Percentiles rank a stretch among this genome's conserved stretches.
phyloP scores from a whole-genome alignment of 2,113 vertebrate species.

The Mesitornis unicolor region DNA sequence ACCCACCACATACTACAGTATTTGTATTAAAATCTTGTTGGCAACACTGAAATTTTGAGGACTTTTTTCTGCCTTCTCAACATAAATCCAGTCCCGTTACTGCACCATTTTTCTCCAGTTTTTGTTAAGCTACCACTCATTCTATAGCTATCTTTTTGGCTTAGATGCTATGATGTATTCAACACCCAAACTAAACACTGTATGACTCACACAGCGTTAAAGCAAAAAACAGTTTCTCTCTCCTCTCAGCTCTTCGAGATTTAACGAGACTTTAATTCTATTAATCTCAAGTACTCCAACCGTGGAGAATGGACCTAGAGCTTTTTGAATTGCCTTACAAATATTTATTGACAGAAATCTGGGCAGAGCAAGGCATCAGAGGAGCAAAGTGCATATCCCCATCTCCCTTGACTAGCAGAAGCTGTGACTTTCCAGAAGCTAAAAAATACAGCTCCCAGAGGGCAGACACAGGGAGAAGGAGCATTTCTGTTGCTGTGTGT shows the following conservation, averaged over 20 bases:
- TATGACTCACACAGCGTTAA: neutral
- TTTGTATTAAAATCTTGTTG: neutral
- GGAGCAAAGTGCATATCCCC: neutral
- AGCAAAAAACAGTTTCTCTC: neutral
- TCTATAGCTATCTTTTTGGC: constrained; percentile 6
- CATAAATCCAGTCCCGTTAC: neutral
- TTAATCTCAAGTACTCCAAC: neutral
- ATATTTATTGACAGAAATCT: neutral
- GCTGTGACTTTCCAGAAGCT: neutral
- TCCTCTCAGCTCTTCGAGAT: neutral
- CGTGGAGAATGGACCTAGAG: neutral
- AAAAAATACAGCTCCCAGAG: neutral
- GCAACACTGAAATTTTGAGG: neutral
- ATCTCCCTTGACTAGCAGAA: neutral
- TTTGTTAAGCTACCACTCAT: constrained; percentile 24
- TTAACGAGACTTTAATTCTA: constrained; percentile 15
- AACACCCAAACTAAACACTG: constrained; percentile 22
- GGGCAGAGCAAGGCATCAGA: neutral
- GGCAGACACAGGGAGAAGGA: neutral
- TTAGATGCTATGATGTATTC: constrained; percentile 1
- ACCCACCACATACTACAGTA: neutral
- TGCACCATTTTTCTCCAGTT: neutral
- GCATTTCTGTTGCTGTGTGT: neutral
- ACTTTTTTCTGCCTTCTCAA: neutral
- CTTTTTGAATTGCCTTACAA: constrained; percentile 8